phyloP scores from a whole-genome alignment of 2,797 vertebrate genomes.

The Betta splendens region DNA sequence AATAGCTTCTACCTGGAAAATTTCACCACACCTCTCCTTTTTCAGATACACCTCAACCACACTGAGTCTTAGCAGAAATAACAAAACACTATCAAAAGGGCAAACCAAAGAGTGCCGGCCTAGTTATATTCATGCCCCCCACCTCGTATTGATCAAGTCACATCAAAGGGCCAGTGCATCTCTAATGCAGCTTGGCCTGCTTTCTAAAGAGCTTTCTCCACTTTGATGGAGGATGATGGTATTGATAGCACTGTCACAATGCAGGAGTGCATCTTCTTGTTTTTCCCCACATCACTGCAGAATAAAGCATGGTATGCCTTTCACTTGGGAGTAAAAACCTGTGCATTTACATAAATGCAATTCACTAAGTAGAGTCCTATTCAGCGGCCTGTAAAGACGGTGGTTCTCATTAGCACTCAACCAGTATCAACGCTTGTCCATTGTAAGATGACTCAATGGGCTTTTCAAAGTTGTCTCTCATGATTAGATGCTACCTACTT shows the following conservation, averaged over 20 bases:
- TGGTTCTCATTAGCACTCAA: constrained; percentile 83
- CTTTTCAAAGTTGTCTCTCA: constrained; percentile 81
- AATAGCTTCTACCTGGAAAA: constrained; percentile 47
- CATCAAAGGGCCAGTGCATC: constrained; percentile 81
- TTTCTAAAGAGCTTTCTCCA: constrained; percentile 83
- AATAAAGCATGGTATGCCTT: constrained; percentile 80
- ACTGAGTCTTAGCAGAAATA: constrained; percentile 68
- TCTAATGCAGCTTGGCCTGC: constrained; percentile 84
- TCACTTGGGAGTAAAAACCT: constrained; percentile 77
- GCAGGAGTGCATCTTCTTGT: constrained; percentile 79
- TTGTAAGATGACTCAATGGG: constrained; percentile 80
- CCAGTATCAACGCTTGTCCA: constrained; percentile 67
- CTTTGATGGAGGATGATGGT: constrained; percentile 86
- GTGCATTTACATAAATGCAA: constrained; percentile 83
- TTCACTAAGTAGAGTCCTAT: constrained; percentile 77
- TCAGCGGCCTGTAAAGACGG: constrained; percentile 74
- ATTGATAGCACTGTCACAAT: constrained; percentile 88
- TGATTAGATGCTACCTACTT: constrained; percentile 78
- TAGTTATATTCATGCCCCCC: constrained; percentile 77
- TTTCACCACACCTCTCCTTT: constrained; percentile 56
- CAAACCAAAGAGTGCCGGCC: constrained; percentile 79
- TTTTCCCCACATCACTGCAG: constrained; percentile 72
- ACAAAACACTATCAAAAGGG: constrained; percentile 80
- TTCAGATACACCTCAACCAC: constrained; percentile 51
- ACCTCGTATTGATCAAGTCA: constrained; percentile 86